Percentiles rank a stretch among this genome's conserved stretches.
phyloP scores from a whole-genome alignment of 1,140 invertebrate genomes.

The Tetranychus cinnabarinus region DNA sequence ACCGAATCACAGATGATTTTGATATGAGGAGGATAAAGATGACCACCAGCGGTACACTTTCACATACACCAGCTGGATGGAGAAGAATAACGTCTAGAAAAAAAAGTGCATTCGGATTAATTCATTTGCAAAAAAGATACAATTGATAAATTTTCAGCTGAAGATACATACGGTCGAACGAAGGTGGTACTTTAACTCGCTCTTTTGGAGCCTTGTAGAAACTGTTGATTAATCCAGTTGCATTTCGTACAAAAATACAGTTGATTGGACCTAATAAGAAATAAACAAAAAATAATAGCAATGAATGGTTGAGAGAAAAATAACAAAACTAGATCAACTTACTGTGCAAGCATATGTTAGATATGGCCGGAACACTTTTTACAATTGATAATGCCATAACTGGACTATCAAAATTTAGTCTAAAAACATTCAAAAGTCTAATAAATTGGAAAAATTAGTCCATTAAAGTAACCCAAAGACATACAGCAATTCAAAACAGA shows the following conservation, averaged over 20 bases:
- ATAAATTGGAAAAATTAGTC: too few species aligned
- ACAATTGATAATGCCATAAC: too few species aligned
- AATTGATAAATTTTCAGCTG: too few species aligned
- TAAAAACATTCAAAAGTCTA: too few species aligned
- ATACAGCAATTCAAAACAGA: too few species aligned
- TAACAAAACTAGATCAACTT: too few species aligned
- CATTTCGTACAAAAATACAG: neutral
- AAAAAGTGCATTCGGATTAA: neutral
- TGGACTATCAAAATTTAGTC: too few species aligned
- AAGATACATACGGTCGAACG: neutral
- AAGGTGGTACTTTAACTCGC: neutral
- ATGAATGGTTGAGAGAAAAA: too few species aligned
- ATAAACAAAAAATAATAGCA: neutral
- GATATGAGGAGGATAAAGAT: conserved; percentile 50
- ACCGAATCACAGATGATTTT: conserved; percentile 62
- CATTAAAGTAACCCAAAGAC: too few species aligned
- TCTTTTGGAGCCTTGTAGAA: neutral
- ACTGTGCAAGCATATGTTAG: too few species aligned
- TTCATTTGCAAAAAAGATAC: neutral
- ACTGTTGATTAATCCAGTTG: neutral
- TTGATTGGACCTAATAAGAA: neutral
- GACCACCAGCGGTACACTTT: conserved; percentile 34
- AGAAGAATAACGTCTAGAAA: neutral
- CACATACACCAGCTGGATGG: too few species aligned
- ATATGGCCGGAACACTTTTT: too few species aligned